Evolutionary conservation across 2,113 vertebrate species (phyloP).

Genomic region (Marmota flaviventris): DNA sequence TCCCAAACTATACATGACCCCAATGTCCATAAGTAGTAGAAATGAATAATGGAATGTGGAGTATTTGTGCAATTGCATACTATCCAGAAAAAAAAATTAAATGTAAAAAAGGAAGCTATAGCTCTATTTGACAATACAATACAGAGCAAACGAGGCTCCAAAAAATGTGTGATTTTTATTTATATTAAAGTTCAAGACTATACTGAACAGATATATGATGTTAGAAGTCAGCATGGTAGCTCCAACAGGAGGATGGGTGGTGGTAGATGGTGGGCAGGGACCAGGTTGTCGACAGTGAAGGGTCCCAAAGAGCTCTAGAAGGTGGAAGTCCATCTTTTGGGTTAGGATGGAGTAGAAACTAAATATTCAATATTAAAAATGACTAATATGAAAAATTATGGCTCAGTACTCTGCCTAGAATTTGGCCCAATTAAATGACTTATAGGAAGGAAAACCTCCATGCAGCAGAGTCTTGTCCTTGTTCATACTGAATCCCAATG

Average conservation of each 20-base stretch:
- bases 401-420: not conserved
- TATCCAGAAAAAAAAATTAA: not conserved
- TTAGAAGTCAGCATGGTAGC: not conserved
- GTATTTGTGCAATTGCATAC: not conserved
- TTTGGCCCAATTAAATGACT: not conserved
- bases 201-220: not conserved
- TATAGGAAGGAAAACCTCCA: not conserved
- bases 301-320: not conserved
- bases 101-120: not conserved
- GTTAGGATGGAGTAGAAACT: not conserved
- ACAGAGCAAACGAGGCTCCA: not conserved
- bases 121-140: not conserved
- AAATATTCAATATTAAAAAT: not conserved
- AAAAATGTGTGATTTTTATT: not conserved
- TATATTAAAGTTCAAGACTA: not conserved
- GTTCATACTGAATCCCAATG: no score
- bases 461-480: not conserved
- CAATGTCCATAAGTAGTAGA: not conserved
- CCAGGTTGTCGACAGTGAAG: not conserved
- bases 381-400: not conserved
- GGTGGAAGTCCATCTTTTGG: not conserved
- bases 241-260: rapidly evolving
- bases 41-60: not conserved
- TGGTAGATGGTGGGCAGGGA: no score
- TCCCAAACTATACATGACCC: not conserved